These are phyloP conservation scores for Carabus problematicus DNA, from an alignment of 2,888 invertebrate species.

Conservation along the genomic window DNA sequence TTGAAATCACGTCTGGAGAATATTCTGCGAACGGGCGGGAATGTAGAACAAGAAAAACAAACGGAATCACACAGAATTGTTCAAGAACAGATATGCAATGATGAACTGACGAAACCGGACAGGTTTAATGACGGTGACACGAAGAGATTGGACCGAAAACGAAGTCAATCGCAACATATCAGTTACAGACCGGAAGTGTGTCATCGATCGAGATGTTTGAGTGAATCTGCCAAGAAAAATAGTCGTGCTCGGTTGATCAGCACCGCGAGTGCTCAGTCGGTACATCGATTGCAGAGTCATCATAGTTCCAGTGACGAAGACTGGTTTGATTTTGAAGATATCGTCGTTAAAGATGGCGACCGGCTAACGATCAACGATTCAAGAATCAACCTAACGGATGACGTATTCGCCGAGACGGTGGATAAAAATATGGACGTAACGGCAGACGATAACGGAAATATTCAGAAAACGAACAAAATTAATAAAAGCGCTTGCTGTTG, in stretches of 20 bases:
- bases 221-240: slow-evolving; percentile 50
- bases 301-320: slow-evolving; percentile 61
- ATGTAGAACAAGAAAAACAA: not conserved
- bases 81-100: not conserved
- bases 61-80: not conserved
- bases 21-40: slow-evolving; percentile 53
- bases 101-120: not conserved
- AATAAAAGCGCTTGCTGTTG: slow-evolving; percentile 11
- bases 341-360: not conserved
- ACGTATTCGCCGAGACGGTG: not conserved
- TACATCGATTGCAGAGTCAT: slow-evolving; percentile 57
- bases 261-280: slow-evolving; percentile 48
- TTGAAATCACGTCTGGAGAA: slow-evolving; percentile 68
- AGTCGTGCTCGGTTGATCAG: slow-evolving; percentile 48
- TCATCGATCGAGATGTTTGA: slow-evolving; percentile 46
- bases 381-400: not conserved
- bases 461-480: slow-evolving; percentile 6
- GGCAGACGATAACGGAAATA: slow-evolving; percentile 12
- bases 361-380: too few species aligned
- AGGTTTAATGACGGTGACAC: not conserved
- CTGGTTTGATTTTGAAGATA: slow-evolving; percentile 59
- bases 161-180: slow-evolving; percentile 25
- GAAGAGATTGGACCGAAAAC: not conserved
- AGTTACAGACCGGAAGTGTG: not conserved
- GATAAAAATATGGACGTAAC: not conserved